phyloP scores from a whole-genome alignment of 1,140 invertebrate species.

The Aphaenogaster rudis region DNA sequence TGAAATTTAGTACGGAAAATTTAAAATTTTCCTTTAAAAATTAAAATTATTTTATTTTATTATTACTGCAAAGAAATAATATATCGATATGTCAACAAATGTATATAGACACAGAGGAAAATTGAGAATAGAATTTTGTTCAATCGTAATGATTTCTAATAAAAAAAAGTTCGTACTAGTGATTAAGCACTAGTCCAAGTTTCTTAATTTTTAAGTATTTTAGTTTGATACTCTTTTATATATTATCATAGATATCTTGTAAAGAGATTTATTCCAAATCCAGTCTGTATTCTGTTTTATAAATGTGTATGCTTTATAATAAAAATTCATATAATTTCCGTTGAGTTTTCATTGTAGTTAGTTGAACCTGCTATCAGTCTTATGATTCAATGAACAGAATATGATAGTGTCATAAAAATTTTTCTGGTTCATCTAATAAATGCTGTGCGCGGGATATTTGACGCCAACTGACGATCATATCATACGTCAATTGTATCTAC shows the following conservation, averaged over 20 bases:
- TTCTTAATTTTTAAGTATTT: slow-evolving; percentile 19
- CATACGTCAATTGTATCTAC: neutral
- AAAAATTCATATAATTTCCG: slow-evolving; percentile 75
- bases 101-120: neutral
- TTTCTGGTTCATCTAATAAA: neutral
- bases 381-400: neutral
- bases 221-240: slow-evolving; percentile 5
- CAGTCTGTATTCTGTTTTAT: slow-evolving; percentile 63
- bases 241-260: slow-evolving; percentile 1
- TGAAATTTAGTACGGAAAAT: neutral
- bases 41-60: neutral
- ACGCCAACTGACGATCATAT: neutral
- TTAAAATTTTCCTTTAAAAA: neutral
- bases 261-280: slow-evolving; percentile 28
- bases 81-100: neutral
- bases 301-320: slow-evolving; percentile 77
- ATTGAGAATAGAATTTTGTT: neutral
- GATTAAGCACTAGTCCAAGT: slow-evolving; percentile 4
- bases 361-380: slow-evolving; percentile 74
- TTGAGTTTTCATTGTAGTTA: slow-evolving; percentile 81
- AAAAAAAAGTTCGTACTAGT: neutral
- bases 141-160: neutral
- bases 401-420: neutral
- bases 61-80: neutral
- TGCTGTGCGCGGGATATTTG: neutral